A percentile compares a stretch with the other conserved stretches of the same genome.
phyloP scores from a whole-genome alignment of 2,797 vertebrate species.

The Danio aesculapii region DNA sequence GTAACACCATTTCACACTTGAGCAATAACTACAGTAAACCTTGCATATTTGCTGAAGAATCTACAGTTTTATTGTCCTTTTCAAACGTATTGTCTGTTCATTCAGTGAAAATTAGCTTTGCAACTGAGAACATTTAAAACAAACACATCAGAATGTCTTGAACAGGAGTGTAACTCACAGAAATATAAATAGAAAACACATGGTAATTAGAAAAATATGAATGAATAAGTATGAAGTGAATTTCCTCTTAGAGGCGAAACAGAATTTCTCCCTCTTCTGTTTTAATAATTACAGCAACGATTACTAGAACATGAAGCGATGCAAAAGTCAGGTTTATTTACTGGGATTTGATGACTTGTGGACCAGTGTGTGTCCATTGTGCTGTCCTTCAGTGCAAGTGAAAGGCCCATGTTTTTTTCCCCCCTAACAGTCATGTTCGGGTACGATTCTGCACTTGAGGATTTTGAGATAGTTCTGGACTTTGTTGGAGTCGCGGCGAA shows the following conservation, averaged over 20 bases:
- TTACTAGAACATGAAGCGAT: not conserved
- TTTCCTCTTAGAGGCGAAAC: conserved; percentile 5
- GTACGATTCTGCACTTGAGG: conserved; percentile 84
- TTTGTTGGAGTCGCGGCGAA: conserved; percentile 86
- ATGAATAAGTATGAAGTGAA: not conserved
- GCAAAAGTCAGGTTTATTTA: not conserved
- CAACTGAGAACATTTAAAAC: not conserved
- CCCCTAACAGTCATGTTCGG: conserved; percentile 79
- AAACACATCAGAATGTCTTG: not conserved
- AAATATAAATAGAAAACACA: conserved; percentile 11
- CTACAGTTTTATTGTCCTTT: conserved; percentile 24
- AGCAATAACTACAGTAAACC: conserved; percentile 27
- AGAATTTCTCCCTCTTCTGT: not conserved
- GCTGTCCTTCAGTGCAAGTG: conserved; percentile 21
- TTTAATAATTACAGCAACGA: conserved; percentile 4
- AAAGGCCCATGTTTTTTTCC: not conserved
- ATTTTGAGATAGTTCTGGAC: conserved; percentile 88
- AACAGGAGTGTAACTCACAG: not conserved
- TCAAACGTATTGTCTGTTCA: conserved; percentile 1
- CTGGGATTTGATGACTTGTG: not conserved
- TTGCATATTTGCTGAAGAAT: conserved; percentile 14
- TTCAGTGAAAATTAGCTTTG: not conserved
- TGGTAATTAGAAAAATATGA: conserved; percentile 3
- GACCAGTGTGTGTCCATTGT: not conserved
- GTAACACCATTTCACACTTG: not conserved